These are phyloP conservation scores for Cephus sareptanus DNA, from an alignment of 2,888 invertebrate genomes.

Conservation along the genomic window DNA sequence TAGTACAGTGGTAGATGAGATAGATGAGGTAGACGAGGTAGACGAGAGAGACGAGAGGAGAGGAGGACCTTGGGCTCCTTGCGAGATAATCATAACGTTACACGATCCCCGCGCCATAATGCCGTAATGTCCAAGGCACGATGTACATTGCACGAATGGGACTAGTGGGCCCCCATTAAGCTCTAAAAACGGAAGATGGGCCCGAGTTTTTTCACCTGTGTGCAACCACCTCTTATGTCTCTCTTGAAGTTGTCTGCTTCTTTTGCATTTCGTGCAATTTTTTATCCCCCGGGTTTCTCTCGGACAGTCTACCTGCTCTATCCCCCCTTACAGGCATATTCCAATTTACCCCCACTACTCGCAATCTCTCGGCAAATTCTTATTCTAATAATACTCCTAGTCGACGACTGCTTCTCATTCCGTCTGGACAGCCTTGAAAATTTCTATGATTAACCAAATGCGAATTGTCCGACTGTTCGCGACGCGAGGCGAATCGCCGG, in stretches of 20 bases:
- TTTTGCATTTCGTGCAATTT: background rate
- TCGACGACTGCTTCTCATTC: background rate
- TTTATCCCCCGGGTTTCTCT: background rate
- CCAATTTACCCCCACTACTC: background rate
- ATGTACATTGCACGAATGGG: slow-evolving; percentile 50
- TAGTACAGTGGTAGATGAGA: slow-evolving; percentile 13
- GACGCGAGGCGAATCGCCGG: background rate
- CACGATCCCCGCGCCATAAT: slow-evolving; percentile 57
- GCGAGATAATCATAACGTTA: slow-evolving; percentile 61
- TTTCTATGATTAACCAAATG: background rate
- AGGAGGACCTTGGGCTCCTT: slow-evolving; percentile 62
- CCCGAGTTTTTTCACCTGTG: background rate
- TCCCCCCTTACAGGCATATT: background rate
- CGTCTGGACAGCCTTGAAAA: background rate
- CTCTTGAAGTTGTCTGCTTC: background rate
- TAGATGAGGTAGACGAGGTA: slow-evolving; percentile 37
- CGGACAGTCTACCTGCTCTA: background rate
- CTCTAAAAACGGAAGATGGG: slow-evolving; percentile 11
- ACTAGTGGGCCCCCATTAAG: slow-evolving; percentile 15
- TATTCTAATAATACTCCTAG: background rate
- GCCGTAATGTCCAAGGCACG: slow-evolving; percentile 57
- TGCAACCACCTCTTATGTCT: background rate
- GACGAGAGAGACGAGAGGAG: slow-evolving; percentile 27
- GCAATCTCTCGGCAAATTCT: background rate
- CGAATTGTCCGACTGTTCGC: background rate